These are phyloP conservation scores for Crematogaster levior DNA, from an alignment of 2,888 invertebrate genomes.

Conservation along the genomic window DNA sequence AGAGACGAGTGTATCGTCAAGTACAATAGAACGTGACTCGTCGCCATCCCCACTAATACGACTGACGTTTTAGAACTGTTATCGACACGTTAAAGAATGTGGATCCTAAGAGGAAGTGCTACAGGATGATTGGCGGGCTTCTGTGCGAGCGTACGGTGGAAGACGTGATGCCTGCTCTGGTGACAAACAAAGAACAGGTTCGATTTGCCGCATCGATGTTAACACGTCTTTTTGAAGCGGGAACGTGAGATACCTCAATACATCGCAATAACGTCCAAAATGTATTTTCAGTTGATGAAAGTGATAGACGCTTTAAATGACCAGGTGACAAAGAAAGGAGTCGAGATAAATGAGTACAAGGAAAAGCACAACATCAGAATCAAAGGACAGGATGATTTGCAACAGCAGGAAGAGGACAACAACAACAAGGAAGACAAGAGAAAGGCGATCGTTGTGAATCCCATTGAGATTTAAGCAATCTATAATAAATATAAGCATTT, in stretches of 20 bases:
- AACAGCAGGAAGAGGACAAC: slow-evolving; percentile 77
- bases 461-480: slow-evolving; percentile 77
- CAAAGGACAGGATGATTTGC: slow-evolving; percentile 89
- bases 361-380: slow-evolving; percentile 96
- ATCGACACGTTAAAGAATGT: slow-evolving; percentile 96
- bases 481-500: slow-evolving; percentile 44
- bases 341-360: slow-evolving; percentile 96
- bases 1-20: neutral
- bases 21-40: neutral
- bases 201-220: neutral
- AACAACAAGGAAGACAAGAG: slow-evolving; percentile 79
- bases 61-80: slow-evolving; percentile 91
- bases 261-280: neutral
- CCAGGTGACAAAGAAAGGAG: slow-evolving; percentile 94
- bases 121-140: slow-evolving; percentile 97
- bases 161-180: slow-evolving; percentile 94
- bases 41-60: neutral
- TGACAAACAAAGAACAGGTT: slow-evolving; percentile 92
- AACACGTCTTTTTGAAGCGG: neutral
- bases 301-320: slow-evolving; percentile 93
- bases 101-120: slow-evolving; percentile 94
- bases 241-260: neutral
- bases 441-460: slow-evolving; percentile 81
- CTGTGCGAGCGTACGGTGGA: slow-evolving; percentile 96
- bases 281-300: slow-evolving; percentile 89